A percentile compares a stretch with the other conserved stretches of the same genome.
Conservation (phyloP, 2,113 vertebrate genomes). For the Larimichthys polyactis region DNA sequence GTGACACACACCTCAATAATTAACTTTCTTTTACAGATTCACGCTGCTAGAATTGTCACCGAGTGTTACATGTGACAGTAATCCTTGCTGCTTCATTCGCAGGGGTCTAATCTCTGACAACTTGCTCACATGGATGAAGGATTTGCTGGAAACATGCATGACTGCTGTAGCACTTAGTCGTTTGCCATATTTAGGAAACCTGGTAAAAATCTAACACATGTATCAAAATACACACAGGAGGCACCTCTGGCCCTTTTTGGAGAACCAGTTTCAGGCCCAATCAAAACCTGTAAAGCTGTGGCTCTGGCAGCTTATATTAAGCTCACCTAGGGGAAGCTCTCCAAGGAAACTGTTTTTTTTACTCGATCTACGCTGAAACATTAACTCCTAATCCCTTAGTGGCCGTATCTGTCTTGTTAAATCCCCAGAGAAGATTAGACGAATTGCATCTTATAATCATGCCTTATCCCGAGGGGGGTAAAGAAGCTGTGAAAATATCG, state of each 20-base stretch:
- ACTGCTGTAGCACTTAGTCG: conserved; percentile 25
- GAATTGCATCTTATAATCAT: conserved; percentile 73
- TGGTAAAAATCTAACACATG: conserved; percentile 61
- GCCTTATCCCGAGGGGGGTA: conserved; percentile 43
- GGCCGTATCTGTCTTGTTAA: conserved; percentile 73
- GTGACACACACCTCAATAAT: conserved; percentile 69
- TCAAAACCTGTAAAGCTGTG: conserved; percentile 58
- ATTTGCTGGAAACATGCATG: conserved; percentile 64
- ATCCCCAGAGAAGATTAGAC: conserved; percentile 77
- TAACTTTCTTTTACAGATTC: conserved; percentile 54
- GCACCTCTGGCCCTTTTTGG: conserved; percentile 44
- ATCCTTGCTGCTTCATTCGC: conserved; percentile 67
- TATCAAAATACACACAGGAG: conserved; percentile 48
- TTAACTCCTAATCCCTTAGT: conserved; percentile 70
- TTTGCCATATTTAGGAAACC: conserved; percentile 41
- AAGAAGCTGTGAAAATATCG: conserved; percentile 48
- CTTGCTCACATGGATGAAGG: conserved; percentile 60
- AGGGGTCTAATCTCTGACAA: conserved; percentile 71
- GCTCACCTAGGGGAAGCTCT: conserved; percentile 68
- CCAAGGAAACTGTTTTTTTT: conserved; percentile 68
- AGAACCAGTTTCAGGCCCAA: conserved; percentile 43
- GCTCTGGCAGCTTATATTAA: conserved; percentile 66
- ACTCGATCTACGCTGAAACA: conserved; percentile 54
- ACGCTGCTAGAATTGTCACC: conserved; percentile 57
- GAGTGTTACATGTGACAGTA: conserved; percentile 70